Conservation (phyloP, 2,113 vertebrate species). For the Aleadryas rufinucha region DNA sequence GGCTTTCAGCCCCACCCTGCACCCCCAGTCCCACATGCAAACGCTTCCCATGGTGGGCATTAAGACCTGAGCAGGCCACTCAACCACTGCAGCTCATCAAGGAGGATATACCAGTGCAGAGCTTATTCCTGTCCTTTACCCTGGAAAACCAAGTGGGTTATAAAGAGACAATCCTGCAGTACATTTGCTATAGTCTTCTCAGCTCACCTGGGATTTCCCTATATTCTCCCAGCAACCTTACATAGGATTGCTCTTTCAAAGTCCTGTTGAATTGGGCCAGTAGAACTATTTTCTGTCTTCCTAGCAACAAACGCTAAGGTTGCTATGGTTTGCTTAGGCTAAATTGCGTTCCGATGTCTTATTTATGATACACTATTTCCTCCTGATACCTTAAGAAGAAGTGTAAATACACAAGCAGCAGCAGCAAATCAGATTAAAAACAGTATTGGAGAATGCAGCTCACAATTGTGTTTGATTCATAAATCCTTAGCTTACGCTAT, state of each 20-base stretch:
- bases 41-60: accelerated
- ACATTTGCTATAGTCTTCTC: background rate
- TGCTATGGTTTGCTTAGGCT: background rate
- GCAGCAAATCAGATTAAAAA: background rate
- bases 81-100: background rate
- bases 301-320: background rate
- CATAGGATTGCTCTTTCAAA: background rate
- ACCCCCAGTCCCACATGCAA: accelerated
- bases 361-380: background rate
- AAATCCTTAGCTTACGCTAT: background rate
- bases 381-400: background rate
- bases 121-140: background rate
- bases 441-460: background rate
- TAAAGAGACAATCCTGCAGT: background rate
- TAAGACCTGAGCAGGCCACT: background rate
- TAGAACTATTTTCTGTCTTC: background rate
- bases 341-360: background rate
- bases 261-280: background rate
- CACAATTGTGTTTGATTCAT: background rate
- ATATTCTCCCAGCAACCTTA: background rate
- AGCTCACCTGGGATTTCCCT: background rate
- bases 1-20: background rate
- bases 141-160: background rate
- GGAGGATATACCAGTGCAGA: background rate
- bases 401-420: background rate